Evolutionary conservation across 2,888 invertebrate species (phyloP).

Genomic region (Elmis aenea): DNA sequence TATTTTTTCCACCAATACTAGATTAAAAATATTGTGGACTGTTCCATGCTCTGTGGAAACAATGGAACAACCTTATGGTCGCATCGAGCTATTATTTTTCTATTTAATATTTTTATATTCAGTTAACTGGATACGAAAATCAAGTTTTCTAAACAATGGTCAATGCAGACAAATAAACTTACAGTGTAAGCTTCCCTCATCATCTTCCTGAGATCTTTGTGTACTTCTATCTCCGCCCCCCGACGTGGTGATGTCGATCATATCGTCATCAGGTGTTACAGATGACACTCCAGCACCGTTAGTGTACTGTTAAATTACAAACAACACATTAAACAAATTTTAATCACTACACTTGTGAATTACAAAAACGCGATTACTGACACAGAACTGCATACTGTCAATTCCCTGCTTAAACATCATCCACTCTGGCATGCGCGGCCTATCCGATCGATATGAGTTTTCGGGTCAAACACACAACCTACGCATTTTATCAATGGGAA

Average conservation of each 20-base stretch:
- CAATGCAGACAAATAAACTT: no score
- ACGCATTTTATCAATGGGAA: slow-evolving; percentile 9
- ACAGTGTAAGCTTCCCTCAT: slow-evolving; percentile 26
- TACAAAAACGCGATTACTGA: not conserved
- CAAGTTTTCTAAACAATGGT: no score
- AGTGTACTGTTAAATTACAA: slow-evolving; percentile 21
- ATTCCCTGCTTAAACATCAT: no score
- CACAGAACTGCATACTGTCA: no score
- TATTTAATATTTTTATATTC: no score
- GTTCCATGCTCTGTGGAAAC: no score
- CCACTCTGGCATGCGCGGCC: slow-evolving; percentile 19
- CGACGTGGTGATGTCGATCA: slow-evolving; percentile 61
- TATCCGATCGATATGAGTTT: slow-evolving; percentile 11
- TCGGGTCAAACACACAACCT: slow-evolving; percentile 6
- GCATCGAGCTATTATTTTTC: no score
- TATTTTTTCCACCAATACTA: no score
- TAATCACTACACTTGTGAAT: no score
- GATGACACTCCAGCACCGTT: slow-evolving; percentile 37
- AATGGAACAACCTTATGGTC: no score
- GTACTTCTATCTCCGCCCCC: slow-evolving; percentile 36
- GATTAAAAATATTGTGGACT: no score
- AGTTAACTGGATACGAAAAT: no score
- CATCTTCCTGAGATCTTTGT: slow-evolving; percentile 37
- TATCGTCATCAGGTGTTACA: slow-evolving; percentile 54
- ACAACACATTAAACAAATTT: slow-evolving; percentile 16